phyloP scores from a whole-genome alignment of 2,113 vertebrate species.

The Nicator chloris region DNA sequence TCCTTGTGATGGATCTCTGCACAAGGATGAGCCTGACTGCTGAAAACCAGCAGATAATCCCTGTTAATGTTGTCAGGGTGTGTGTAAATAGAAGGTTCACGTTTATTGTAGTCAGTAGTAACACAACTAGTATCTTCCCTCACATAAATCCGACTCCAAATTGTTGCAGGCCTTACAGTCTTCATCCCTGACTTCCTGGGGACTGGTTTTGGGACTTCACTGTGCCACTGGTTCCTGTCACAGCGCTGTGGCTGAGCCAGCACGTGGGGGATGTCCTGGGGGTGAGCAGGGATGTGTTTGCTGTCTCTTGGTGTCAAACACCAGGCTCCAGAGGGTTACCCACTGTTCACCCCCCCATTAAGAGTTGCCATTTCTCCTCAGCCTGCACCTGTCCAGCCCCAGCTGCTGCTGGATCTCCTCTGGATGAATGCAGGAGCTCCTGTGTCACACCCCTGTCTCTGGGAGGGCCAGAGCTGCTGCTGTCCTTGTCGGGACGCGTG shows the following conservation, averaged over 20 bases:
- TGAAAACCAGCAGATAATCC: neutral
- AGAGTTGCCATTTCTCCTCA: neutral
- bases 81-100: neutral
- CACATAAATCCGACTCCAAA: neutral
- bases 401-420: neutral
- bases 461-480: accelerated
- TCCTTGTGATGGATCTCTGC: neutral
- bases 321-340: neutral
- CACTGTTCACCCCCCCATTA: accelerated
- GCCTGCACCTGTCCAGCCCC: neutral
- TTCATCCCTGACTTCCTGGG: neutral
- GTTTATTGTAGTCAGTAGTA: neutral
- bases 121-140: neutral
- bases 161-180: neutral
- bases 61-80: neutral
- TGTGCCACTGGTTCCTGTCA: accelerated
- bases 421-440: accelerated
- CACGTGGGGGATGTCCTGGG: accelerated
- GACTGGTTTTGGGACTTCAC: accelerated
- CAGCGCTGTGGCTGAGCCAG: accelerated
- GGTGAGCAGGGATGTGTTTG: accelerated
- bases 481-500: accelerated
- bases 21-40: neutral
- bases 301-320: accelerated
- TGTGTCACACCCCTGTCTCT: accelerated